Conservation (phyloP, 2,888 invertebrate genomes). For the Pachliopta kotzebuea region DNA sequence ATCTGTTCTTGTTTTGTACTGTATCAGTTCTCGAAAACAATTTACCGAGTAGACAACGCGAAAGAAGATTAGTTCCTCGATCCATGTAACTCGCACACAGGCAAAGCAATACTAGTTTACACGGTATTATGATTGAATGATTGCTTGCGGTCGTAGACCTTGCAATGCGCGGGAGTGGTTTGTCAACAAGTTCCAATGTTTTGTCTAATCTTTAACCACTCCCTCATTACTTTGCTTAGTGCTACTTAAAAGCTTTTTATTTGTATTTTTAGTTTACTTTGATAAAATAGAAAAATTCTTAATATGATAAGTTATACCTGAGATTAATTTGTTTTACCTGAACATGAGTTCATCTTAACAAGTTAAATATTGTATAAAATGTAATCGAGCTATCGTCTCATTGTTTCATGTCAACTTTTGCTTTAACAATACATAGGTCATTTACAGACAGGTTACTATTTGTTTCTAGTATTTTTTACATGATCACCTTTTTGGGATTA, state of each 20-base stretch:
- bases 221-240: slow-evolving; percentile 15
- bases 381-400: background rate
- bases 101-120: slow-evolving; percentile 22
- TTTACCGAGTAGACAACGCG: slow-evolving; percentile 6
- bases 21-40: background rate
- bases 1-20: background rate
- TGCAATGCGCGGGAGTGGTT: slow-evolving; percentile 27
- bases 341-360: background rate
- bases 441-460: too few species aligned
- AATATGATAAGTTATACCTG: background rate
- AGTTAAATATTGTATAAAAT: background rate
- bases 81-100: slow-evolving; percentile 22
- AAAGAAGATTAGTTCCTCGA: slow-evolving; percentile 19
- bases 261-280: background rate
- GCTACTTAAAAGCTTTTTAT: slow-evolving; percentile 12
- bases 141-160: slow-evolving; percentile 28
- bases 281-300: too few species aligned
- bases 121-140: slow-evolving; percentile 30
- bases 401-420: background rate
- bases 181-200: slow-evolving; percentile 29
- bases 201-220: slow-evolving; percentile 23
- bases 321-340: background rate
- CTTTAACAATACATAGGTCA: too few species aligned
- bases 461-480: too few species aligned
- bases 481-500: too few species aligned